Evolutionary conservation across 2,888 invertebrate genomes (phyloP).

Genomic region (Drosophila yooni): DNA sequence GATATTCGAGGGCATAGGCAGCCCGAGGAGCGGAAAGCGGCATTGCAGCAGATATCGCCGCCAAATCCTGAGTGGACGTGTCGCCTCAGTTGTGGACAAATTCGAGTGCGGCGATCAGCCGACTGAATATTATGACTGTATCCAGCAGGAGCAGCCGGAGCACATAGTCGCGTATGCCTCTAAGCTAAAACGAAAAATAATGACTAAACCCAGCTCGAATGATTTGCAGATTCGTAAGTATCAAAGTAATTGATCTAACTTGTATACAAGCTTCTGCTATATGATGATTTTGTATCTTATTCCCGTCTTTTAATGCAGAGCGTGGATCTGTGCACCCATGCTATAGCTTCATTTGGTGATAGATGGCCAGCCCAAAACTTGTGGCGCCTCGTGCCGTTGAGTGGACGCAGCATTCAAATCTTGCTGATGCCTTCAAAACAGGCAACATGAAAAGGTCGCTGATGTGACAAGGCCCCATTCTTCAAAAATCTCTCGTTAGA

Average conservation of each 20-base stretch:
- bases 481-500: neutral
- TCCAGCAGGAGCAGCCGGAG: too few relatives aligned
- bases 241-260: neutral
- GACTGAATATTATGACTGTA: too few relatives aligned
- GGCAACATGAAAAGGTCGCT: slow-evolving; percentile 3
- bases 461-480: neutral
- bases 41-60: neutral
- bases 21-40: neutral
- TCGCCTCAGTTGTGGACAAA: slow-evolving; percentile 18
- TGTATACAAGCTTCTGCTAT: neutral
- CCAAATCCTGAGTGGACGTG: neutral
- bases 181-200: neutral
- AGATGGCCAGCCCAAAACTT: too few relatives aligned
- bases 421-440: too few relatives aligned
- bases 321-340: slow-evolving; percentile 3
- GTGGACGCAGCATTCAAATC: neutral
- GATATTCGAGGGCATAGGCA: slow-evolving; percentile 27
- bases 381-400: neutral
- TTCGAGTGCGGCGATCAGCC: slow-evolving; percentile 16
- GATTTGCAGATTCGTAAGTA: neutral
- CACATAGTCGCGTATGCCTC: too few relatives aligned
- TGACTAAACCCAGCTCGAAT: neutral
- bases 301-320: slow-evolving; percentile 1
- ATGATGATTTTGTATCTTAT: neutral
- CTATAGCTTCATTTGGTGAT: slow-evolving; percentile 13